Evolutionary conservation across 2,113 vertebrate species (phyloP).

Genomic region (Pseudopodoces humilis): DNA sequence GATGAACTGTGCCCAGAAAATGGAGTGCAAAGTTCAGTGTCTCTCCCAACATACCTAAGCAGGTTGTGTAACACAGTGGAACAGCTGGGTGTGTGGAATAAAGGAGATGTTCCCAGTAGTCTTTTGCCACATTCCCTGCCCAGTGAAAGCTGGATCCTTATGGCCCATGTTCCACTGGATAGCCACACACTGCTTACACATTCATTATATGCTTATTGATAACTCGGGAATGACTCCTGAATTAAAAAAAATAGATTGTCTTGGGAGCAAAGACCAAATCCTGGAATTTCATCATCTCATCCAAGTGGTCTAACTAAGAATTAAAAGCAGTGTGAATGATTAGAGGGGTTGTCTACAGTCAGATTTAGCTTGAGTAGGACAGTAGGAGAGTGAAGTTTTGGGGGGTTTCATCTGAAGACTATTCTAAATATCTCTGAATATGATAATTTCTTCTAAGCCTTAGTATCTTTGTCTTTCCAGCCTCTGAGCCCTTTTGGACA

Average conservation of each 20-base stretch:
- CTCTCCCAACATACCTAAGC: neutral
- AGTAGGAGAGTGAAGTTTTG: neutral
- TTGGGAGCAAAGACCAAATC: neutral
- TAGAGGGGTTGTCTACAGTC: neutral
- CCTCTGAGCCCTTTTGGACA: neutral
- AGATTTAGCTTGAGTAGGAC: neutral
- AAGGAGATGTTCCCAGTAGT: neutral
- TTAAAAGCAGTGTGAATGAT: neutral
- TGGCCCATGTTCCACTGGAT: rapidly evolving
- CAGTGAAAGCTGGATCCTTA: neutral
- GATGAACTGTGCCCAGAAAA: neutral
- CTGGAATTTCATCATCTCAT: neutral
- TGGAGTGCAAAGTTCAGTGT: neutral
- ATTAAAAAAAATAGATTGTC: neutral
- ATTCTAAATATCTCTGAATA: neutral
- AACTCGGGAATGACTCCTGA: neutral
- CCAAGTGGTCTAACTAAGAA: neutral
- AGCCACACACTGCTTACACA: neutral
- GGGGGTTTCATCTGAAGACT: neutral
- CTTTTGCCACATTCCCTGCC: neutral
- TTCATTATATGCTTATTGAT: neutral
- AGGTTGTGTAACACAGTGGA: neutral
- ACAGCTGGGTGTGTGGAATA: neutral
- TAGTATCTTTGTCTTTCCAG: neutral
- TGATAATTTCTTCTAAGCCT: neutral